phyloP scores from a whole-genome alignment of 2,797 vertebrate species.

The Myotis planiceps region DNA sequence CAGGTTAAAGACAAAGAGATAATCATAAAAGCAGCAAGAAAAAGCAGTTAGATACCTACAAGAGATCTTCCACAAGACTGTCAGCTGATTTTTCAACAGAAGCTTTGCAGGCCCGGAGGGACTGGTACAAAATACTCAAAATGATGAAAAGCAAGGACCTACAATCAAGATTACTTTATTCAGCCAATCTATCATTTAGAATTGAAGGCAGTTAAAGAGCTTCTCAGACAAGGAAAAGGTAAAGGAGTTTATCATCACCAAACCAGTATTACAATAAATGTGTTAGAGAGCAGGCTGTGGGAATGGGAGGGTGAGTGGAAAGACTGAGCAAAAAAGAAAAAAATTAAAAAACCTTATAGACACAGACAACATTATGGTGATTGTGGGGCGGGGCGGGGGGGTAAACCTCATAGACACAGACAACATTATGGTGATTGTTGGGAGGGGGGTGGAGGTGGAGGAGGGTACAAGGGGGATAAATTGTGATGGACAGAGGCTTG shows the following conservation, averaged over 20 bases:
- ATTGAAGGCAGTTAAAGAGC: background rate
- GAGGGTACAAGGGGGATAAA: background rate
- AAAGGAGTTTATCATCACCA: background rate
- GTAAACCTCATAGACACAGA: background rate
- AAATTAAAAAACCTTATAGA: background rate
- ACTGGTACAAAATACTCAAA: background rate
- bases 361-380: background rate
- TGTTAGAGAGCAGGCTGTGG: background rate
- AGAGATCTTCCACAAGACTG: background rate
- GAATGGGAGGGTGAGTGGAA: background rate
- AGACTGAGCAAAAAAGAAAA: background rate
- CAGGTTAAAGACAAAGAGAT: background rate
- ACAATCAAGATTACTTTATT: background rate
- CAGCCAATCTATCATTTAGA: background rate
- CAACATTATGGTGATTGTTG: background rate
- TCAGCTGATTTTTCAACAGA: background rate
- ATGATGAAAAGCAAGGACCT: background rate
- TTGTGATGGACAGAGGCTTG: background rate
- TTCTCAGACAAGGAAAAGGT: background rate
- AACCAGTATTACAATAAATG: background rate
- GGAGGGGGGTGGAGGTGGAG: background rate
- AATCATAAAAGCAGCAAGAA: background rate
- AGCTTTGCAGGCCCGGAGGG: no score
- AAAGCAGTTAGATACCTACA: background rate
- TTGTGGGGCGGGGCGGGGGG: no score